Percentiles rank a stretch among this genome's conserved stretches.
phyloP scores from a whole-genome alignment of 2,888 invertebrate genomes.

The Pollenia labialis region DNA sequence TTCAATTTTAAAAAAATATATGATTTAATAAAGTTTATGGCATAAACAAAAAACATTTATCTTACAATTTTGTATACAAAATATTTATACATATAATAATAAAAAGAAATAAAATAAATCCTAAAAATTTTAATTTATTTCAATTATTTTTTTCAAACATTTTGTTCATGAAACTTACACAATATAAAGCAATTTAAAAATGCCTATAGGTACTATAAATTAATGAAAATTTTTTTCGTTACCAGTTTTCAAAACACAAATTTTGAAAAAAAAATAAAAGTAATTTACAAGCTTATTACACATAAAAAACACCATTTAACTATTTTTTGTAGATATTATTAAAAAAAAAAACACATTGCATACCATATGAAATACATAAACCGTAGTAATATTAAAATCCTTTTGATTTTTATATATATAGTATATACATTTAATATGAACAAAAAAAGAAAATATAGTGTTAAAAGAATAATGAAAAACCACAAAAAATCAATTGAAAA shows the following conservation, averaged over 20 bases:
- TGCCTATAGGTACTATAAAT: slow-evolving; percentile 57
- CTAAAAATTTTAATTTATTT: not conserved
- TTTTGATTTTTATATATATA: slow-evolving; percentile 60
- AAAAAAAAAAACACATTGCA: slow-evolving; percentile 53
- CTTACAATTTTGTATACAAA: slow-evolving; percentile 47
- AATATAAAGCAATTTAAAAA: slow-evolving; percentile 70
- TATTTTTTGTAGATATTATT: slow-evolving; percentile 71
- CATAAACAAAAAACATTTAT: slow-evolving; percentile 44
- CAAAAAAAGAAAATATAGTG: slow-evolving; percentile 34
- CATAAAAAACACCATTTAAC: slow-evolving; percentile 46
- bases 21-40: slow-evolving; percentile 41
- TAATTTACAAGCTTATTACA: slow-evolving; percentile 45
- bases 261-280: slow-evolving; percentile 14
- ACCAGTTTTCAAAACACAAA: slow-evolving; percentile 52
- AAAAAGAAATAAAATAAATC: slow-evolving; percentile 33
- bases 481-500: slow-evolving; percentile 34
- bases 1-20: slow-evolving; percentile 20
- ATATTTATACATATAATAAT: slow-evolving; percentile 36
- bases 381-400: slow-evolving; percentile 31
- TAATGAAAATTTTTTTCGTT: slow-evolving; percentile 40
- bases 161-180: slow-evolving; percentile 37
- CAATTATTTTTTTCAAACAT: not conserved
- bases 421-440: slow-evolving; percentile 34
- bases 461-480: slow-evolving; percentile 52
- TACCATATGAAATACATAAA: slow-evolving; percentile 25